Base-by-base conservation (phyloP, 2,888 invertebrate genomes). In the Ischnura elegans region DNA sequence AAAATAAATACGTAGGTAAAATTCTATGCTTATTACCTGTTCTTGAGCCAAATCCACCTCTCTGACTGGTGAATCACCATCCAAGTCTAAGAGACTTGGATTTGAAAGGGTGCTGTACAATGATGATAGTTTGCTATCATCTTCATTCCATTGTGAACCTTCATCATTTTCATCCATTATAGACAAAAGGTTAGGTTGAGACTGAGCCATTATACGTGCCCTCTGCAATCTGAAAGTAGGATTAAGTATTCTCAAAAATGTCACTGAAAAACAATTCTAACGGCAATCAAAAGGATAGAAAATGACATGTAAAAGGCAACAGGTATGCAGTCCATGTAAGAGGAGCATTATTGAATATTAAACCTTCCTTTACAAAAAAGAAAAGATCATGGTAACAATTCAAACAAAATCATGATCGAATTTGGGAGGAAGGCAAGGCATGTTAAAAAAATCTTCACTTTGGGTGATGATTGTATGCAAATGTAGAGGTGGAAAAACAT, bases 161-260 rank as follows among this genome's bases (percentile, higher is more conserved):
- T 95, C 96, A 94, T 95, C 96, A 94, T 95, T 95, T 87, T 95
- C 95, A 94, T 97, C 97, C 94, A 97, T 96, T 93, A 97, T 96
- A 93, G 97, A 97, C 95, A 97, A 96, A 93, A 97, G 95, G 95
- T 97, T 97, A 0, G 97, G 97, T 94, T 98, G 98, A 93, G 97
- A 97, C 47, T 97, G 97, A 94, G 97, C 96, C 94, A 97, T 96
- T 95, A 95, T 95, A 87, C 95, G 97, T 97, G 94, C 98, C 96
- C 96, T 97, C 97, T 94, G 97, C 96, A 96, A 95, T 95, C 96
- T 96, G 94, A 95, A 95, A 95, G 8, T 25, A n/a, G 5, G 0
- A 61, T 61, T 2, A 19, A 61, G n/a, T 21, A 61, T 6, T 25
- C n/a, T 51, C 2, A 10, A 51, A 51, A 3, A 51, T 5, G 8